These are phyloP conservation scores for Muntiacus muntjak DNA, from an alignment of 2,113 vertebrate species.

Conservation along the genomic window DNA sequence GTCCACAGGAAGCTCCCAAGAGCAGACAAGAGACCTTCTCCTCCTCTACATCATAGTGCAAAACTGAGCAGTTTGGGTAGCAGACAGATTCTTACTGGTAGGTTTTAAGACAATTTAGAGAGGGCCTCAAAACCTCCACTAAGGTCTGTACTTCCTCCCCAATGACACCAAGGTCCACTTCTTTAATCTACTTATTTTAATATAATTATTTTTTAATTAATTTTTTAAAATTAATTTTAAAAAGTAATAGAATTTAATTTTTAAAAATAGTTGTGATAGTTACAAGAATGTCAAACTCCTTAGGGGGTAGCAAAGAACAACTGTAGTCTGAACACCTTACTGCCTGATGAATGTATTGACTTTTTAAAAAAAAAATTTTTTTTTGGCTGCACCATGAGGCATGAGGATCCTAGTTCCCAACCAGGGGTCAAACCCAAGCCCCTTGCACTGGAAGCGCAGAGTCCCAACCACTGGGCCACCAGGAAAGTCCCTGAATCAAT, in stretches of 20 bases:
- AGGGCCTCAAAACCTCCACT: background rate
- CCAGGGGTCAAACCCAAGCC: background rate
- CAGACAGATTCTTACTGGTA: background rate
- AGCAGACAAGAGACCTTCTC: no score
- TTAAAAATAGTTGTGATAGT: background rate
- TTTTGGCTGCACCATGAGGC: background rate
- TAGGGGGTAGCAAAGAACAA: background rate
- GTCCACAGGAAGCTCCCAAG: background rate
- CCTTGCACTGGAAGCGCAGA: background rate
- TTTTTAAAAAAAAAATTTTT: background rate
- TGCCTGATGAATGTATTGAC: background rate
- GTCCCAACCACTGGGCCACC: background rate
- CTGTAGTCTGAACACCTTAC: background rate
- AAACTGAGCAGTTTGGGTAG: background rate
- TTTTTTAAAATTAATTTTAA: no score
- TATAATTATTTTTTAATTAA: no score
- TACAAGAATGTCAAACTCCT: background rate
- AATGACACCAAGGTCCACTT: accelerated
- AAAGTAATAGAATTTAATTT: background rate
- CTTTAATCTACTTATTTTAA: background rate
- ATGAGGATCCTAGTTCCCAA: background rate
- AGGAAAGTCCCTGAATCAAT: background rate
- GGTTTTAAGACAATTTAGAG: background rate
- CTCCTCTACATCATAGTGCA: background rate
- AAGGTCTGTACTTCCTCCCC: background rate